Evolutionary conservation across 2,113 vertebrate species (phyloP).

Genomic region (Prunella fulvescens): DNA sequence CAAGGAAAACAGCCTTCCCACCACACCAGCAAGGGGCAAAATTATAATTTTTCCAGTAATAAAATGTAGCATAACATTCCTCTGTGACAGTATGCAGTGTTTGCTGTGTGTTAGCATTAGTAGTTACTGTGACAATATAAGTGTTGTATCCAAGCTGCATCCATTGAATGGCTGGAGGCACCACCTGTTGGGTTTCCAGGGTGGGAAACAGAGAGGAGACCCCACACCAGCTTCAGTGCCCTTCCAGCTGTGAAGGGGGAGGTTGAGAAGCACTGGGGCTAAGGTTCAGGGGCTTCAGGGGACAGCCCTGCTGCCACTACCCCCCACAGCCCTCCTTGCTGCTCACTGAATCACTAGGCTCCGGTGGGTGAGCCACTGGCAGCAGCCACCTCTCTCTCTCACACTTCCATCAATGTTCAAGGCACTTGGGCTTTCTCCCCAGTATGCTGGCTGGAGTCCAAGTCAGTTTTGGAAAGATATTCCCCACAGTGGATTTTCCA

Average conservation of each 20-base stretch:
- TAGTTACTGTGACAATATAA: not conserved
- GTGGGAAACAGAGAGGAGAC: not conserved
- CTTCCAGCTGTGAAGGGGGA: not conserved
- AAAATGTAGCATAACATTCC: not conserved
- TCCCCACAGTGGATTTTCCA: not conserved
- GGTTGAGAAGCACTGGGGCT: fast-evolving
- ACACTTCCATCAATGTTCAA: not conserved
- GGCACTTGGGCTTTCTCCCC: not conserved
- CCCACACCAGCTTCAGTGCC: fast-evolving
- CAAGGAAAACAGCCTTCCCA: not conserved
- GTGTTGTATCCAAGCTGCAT: no score
- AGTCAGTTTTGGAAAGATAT: not conserved
- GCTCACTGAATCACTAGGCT: not conserved
- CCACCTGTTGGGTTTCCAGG: not conserved
- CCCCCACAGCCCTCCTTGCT: fast-evolving
- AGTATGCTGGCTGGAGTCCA: not conserved
- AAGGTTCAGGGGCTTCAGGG: fast-evolving
- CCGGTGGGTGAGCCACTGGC: not conserved
- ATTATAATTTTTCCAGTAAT: not conserved
- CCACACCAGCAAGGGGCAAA: not conserved
- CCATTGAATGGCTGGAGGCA: not conserved
- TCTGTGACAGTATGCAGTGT: not conserved
- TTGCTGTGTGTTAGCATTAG: not conserved
- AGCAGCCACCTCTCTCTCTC: not conserved
- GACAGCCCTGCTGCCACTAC: fast-evolving